These are phyloP conservation scores for Trachelus tabidus DNA, from an alignment of 2,888 invertebrate genomes.

Conservation along the genomic window DNA sequence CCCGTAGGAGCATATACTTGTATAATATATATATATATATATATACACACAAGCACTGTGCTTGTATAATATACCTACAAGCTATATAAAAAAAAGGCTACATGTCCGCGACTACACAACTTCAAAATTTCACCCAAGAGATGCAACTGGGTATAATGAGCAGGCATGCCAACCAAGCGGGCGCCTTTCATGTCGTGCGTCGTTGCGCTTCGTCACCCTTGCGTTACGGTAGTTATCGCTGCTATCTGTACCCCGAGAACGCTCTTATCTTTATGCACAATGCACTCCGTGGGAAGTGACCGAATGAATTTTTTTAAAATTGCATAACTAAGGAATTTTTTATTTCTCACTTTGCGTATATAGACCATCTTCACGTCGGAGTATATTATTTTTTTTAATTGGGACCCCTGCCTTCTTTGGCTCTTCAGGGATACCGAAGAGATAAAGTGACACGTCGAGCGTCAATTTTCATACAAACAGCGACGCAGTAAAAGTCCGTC, in stretches of 20 bases:
- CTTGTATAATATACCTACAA: background rate
- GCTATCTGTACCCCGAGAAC: slow-evolving; percentile 13
- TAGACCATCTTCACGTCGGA: no score
- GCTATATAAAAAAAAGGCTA: background rate
- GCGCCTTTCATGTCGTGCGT: slow-evolving; percentile 29
- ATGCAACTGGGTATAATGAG: background rate
- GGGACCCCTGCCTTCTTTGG: background rate
- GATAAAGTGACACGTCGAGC: background rate
- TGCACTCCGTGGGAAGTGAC: background rate
- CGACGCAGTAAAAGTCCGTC: background rate
- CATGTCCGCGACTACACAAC: background rate
- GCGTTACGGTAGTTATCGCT: slow-evolving; percentile 24
- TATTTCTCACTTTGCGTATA: no score
- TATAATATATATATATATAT: no score
- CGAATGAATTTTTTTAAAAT: background rate
- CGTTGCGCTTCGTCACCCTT: slow-evolving; percentile 28
- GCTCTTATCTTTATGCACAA: background rate
- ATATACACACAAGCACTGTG: no score
- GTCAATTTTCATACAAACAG: slow-evolving; percentile 26
- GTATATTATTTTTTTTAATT: background rate
- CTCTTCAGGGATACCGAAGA: background rate
- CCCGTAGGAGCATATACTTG: background rate
- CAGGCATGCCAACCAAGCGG: slow-evolving; percentile 12
- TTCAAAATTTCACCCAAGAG: background rate
- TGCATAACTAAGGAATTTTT: no score